phyloP scores from a whole-genome alignment of 2,113 vertebrate genomes.

The Neotoma lepida region DNA sequence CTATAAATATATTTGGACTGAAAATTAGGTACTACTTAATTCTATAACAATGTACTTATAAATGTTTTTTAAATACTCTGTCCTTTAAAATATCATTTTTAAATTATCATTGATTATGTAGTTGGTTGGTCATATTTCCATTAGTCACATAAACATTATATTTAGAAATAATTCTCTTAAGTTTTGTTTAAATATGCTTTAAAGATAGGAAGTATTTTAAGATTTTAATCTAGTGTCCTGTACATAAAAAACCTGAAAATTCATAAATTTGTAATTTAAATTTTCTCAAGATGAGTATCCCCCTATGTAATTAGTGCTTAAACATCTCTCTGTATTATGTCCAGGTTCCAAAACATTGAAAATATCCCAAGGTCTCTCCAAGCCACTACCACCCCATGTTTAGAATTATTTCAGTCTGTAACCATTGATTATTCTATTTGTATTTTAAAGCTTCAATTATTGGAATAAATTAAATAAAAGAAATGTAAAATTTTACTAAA shows the following conservation, averaged over 20 bases:
- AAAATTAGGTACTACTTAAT: neutral
- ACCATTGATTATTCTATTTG: neutral
- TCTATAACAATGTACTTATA: neutral
- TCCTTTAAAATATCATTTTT: neutral
- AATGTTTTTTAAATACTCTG: neutral
- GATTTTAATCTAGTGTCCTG: neutral
- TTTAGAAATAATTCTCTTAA: neutral
- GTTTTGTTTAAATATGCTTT: neutral
- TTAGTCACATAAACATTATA: neutral
- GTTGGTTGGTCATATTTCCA: neutral
- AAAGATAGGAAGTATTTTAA: neutral
- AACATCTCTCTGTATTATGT: neutral
- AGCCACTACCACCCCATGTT: fast-evolving
- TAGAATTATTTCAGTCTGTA: neutral
- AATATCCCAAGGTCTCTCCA: neutral
- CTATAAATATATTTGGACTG: neutral
- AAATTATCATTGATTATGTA: neutral
- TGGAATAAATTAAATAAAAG: neutral
- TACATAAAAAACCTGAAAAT: neutral
- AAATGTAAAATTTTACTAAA: conserved; percentile 1
- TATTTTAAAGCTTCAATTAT: neutral
- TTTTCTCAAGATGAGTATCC: neutral
- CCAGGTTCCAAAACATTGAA: neutral
- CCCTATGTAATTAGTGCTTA: neutral
- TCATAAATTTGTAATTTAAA: neutral